Evolutionary conservation across 2,797 vertebrate species (phyloP).

Genomic region (Peromyscus eremicus): DNA sequence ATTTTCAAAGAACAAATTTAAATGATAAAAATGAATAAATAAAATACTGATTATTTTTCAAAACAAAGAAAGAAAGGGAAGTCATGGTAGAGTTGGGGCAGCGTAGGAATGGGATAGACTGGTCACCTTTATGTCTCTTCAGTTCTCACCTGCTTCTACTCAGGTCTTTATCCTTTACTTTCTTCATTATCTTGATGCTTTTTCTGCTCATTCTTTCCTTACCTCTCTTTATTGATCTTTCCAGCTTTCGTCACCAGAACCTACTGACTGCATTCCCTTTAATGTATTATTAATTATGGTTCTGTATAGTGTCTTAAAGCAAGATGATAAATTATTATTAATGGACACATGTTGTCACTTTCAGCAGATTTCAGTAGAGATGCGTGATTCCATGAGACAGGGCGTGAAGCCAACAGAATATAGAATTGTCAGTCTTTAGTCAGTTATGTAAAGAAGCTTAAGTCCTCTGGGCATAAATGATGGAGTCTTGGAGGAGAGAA

Average conservation of each 20-base stretch:
- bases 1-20: neutral
- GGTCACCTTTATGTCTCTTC: neutral
- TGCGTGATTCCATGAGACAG: neutral
- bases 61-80: neutral
- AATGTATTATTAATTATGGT: slow-evolving; percentile 63
- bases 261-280: slow-evolving; percentile 9
- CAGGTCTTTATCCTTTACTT: neutral
- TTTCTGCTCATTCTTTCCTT: neutral
- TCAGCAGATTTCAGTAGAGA: slow-evolving; percentile 62
- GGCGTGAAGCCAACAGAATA: neutral
- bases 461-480: neutral
- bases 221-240: neutral
- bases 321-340: slow-evolving; percentile 42
- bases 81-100: fast-evolving
- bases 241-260: neutral
- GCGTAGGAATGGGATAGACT: fast-evolving
- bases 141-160: neutral
- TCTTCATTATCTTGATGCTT: neutral
- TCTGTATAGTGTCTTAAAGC: slow-evolving; percentile 33
- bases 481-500: neutral
- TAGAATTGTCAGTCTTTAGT: neutral
- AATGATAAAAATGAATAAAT: neutral
- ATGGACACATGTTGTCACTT: slow-evolving; percentile 50
- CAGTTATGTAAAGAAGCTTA: neutral
- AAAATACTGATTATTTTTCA: neutral